Conservation (phyloP, 2,888 invertebrate genomes). For the Metopia argyrocephala region DNA sequence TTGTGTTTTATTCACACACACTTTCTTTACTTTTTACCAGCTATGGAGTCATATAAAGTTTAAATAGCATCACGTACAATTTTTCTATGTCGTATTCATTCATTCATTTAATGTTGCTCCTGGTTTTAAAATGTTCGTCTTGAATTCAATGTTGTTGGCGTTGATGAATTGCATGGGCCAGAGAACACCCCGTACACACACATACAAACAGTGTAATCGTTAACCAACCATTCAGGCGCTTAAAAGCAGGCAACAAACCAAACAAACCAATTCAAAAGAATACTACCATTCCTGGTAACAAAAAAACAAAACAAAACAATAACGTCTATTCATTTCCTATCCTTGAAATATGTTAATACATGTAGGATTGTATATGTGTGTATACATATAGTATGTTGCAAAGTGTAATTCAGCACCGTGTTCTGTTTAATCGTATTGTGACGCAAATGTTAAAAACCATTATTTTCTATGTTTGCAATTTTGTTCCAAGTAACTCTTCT, state of each 20-base stretch:
- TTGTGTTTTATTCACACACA: too few relatives aligned
- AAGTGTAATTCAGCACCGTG: background rate
- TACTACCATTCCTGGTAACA: background rate
- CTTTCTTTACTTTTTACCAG: background rate
- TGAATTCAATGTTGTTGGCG: constrained; percentile 58
- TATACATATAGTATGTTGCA: background rate
- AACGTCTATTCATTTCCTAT: background rate
- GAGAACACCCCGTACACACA: background rate
- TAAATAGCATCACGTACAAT: constrained; percentile 59
- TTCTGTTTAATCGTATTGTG: constrained; percentile 42
- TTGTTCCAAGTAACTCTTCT: background rate
- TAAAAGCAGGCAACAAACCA: constrained; percentile 55
- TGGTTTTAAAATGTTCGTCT: constrained; percentile 28
- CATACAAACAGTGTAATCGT: constrained; percentile 15
- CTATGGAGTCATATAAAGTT: constrained; percentile 47
- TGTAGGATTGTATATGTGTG: constrained; percentile 3
- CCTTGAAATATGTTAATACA: background rate
- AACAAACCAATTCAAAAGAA: constrained; percentile 36
- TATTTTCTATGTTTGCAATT: background rate
- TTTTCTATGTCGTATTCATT: constrained; percentile 37
- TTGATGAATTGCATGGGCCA: constrained; percentile 58
- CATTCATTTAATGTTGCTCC: constrained; percentile 9
- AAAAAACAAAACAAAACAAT: background rate
- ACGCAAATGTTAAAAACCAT: constrained; percentile 50
- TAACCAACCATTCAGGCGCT: constrained; percentile 49